Conservation (phyloP, 2,888 invertebrate species). For the Fabriciana adippe region DNA sequence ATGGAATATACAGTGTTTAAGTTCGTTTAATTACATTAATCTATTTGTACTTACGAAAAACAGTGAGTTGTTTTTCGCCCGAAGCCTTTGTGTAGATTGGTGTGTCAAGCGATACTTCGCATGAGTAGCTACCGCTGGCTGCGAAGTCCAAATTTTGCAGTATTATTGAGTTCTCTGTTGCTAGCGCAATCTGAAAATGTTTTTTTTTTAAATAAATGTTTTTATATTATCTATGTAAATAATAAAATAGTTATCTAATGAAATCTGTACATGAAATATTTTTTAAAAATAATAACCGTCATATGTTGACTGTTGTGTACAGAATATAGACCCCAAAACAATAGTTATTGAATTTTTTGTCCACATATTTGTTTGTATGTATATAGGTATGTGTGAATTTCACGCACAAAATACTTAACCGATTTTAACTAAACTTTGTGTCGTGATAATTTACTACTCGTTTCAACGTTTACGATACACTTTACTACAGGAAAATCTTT, state of each 20-base stretch:
- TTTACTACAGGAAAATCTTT: no score
- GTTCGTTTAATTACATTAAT: slow-evolving; percentile 1
- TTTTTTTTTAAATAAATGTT: not conserved
- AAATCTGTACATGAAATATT: no score
- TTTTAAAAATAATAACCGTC: no score
- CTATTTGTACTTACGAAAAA: slow-evolving; percentile 85
- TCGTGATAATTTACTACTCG: no score
- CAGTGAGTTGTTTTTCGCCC: slow-evolving; percentile 85
- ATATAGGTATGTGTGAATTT: no score
- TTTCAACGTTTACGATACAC: no score
- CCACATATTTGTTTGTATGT: no score
- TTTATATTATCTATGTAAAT: not conserved
- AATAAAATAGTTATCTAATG: not conserved
- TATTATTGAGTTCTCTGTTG: slow-evolving; percentile 86
- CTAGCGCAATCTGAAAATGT: slow-evolving; percentile 83
- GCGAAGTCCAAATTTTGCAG: slow-evolving; percentile 87
- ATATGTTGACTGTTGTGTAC: no score
- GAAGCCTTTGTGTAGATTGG: slow-evolving; percentile 89
- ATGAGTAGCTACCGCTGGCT: slow-evolving; percentile 87
- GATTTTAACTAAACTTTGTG: no score
- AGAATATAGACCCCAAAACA: no score
- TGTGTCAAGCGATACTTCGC: slow-evolving; percentile 87
- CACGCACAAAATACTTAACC: no score
- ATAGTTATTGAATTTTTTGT: no score
- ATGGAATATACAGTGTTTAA: not conserved